Evolutionary conservation across 2,113 vertebrate species (phyloP), one percentile per base, ranked within the genome.

Genomic region (Hemicordylus capensis): DNA sequence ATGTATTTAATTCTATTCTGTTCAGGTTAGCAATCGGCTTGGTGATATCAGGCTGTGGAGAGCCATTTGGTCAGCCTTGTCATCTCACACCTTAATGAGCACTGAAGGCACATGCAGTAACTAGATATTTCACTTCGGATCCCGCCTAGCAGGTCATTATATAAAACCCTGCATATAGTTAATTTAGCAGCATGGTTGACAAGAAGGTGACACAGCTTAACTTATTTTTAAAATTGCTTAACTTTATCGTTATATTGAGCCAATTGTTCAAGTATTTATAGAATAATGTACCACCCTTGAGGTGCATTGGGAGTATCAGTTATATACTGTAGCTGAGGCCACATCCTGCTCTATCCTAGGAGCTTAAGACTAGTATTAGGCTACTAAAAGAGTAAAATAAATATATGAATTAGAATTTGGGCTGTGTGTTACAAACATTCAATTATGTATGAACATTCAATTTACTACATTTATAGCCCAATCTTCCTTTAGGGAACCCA

Each of bases 201-300:
- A 93, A 95, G 93, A 92, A 92, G 85, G 92, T 93, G 94, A 94
- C 93, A 93, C 17, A 73, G 90, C 93, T 95, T 93, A 91, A 92
- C 90, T 92, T 94, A 90, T 91, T 95, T 95, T 93, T 94, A 83
- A 93, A 95, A 93, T 92, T 92, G 91, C 93, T 94, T 93, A 92
- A 93, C 80, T 95, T 93, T 94, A 93, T 95, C 93, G 90, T 93
- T 88, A 88, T 94, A 87, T 91, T 86, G 92, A 95, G 89, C 92
- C 87, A 92, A 92, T 91, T 84, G 91, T 78, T 87, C 82, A 83
- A 86, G 91, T 92, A 91, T 91, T 93, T 92, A 94, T 88, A 92
- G 96, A 93, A 92, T 91, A 87, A 85, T 84, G 74, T 79, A 74
- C 70, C 67, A 76, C 85, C 84, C 87, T 81, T 87, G 77, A 37